A percentile compares a stretch with the other conserved stretches of the same genome.
These are phyloP conservation scores for Mesocentrotus franciscanus DNA, from an alignment of 53 echinoderm and acorn worm species.

Conservation along the genomic window DNA sequence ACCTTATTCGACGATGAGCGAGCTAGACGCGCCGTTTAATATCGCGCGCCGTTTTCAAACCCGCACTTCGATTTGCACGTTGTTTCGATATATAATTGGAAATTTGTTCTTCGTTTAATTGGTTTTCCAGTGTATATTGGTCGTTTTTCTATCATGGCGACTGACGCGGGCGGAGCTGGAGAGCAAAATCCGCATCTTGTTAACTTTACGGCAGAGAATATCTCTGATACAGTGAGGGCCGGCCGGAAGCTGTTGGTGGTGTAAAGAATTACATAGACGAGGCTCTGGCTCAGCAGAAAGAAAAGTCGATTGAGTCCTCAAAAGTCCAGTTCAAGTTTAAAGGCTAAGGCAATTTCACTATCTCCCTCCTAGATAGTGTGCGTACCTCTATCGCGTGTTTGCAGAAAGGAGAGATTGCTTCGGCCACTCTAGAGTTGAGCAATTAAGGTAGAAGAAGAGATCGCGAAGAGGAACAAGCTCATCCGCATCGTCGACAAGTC, in stretches of 20 bases:
- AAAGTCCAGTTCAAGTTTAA: background rate
- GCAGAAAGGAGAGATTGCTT: background rate
- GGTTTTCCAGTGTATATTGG: no score
- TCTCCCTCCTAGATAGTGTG: background rate
- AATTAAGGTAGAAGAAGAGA: slow-evolving; percentile 7
- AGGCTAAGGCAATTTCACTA: no score
- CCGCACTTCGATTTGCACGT: no score
- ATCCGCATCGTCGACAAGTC: slow-evolving; percentile 64
- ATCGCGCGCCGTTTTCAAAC: no score
- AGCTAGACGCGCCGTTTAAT: no score
- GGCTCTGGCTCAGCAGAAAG: background rate
- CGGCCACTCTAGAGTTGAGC: background rate
- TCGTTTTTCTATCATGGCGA: no score
- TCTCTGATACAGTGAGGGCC: background rate
- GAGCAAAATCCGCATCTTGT: no score
- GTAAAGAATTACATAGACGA: background rate
- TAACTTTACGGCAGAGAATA: background rate
- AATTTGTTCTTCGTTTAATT: no score
- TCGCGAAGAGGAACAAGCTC: slow-evolving; percentile 61
- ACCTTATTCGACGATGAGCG: no score
- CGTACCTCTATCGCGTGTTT: background rate
- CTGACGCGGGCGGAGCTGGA: no score
- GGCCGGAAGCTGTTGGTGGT: background rate
- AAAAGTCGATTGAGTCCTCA: background rate
- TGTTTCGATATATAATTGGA: no score